These are phyloP conservation scores for Taurulus bubalis DNA, from an alignment of 2,113 vertebrate species.

Conservation along the genomic window DNA sequence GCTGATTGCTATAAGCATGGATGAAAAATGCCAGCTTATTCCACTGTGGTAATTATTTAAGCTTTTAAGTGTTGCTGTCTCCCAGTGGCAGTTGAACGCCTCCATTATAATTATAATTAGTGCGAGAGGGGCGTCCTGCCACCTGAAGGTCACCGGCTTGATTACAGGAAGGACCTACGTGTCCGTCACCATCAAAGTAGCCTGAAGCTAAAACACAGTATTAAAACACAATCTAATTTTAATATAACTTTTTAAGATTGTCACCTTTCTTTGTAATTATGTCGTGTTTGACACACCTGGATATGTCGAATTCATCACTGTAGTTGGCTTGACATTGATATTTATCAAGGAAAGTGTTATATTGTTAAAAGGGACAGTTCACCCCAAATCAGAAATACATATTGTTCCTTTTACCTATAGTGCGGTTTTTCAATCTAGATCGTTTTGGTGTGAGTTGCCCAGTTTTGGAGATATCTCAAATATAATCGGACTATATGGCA, in stretches of 20 bases:
- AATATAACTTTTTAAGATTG: constrained; percentile 3
- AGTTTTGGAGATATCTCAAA: neutral
- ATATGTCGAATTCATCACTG: neutral
- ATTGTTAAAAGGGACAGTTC: neutral
- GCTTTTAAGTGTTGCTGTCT: constrained; percentile 24
- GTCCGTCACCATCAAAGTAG: neutral
- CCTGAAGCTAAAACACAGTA: no score
- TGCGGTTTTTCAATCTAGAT: no score
- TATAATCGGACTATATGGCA: neutral
- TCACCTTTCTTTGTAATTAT: neutral
- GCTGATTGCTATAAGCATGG: constrained; percentile 35
- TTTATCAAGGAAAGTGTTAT: neutral
- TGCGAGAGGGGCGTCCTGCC: neutral
- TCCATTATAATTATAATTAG: constrained; percentile 42
- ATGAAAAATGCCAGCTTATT: constrained; percentile 22
- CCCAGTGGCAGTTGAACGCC: constrained; percentile 18
- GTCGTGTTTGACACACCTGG: neutral
- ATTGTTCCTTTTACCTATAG: no score
- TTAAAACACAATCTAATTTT: neutral
- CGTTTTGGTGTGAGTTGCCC: no score
- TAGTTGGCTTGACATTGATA: neutral
- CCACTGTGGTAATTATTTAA: constrained; percentile 19
- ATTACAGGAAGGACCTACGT: neutral
- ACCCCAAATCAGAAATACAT: no score
- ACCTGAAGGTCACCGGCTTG: constrained; percentile 26